Base-by-base conservation (phyloP, 2,113 vertebrate species). In the Osmerus mordax region DNA sequence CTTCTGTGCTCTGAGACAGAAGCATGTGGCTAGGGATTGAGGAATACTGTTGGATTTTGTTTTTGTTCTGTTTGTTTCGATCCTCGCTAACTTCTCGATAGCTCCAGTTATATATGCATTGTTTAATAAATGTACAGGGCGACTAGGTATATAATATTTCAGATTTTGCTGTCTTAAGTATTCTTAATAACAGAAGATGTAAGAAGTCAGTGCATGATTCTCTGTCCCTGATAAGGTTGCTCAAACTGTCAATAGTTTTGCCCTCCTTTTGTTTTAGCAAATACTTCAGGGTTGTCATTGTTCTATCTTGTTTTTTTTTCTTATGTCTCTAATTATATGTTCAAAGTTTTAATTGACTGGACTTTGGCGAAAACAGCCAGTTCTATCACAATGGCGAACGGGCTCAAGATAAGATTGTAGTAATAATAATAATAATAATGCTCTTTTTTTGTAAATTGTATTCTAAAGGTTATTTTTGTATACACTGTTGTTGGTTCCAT, bases 391-490 rank as follows among this genome's bases (percentile, higher is more conserved):
- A 94, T 90, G 92, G 90, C 90, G 74, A 72, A 87, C 83, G 90
- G 93, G 93, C 86, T 94, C 88, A 93, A 94, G 94, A 97, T 94
- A 96, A 94, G 96, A 96, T 47, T 47, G 80, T 85, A 83, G 87
- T 87, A 81, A 61, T 87, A 83, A 66, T 85, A 52, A 80, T 86
- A 36, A 80, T 86, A 36, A 92, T 95, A 89, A 80, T 84, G 65
- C 41, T 92, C 91, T 94, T 29, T 75, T 96, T 96, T 96, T 98
- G 96, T 98, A 97, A 96, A 98, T 97, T 94, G 92, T 96, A 95
- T 95, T 95, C 93, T 94, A 95, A 96, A 98, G 91, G 94, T 96
- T 99, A 98, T 99, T 99, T 99, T 98, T 98, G 94, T 98, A 98
- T 94, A 93, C 90, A 90, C 93, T 88, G 83, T 92, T 89, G 93